A percentile compares a stretch with the other conserved stretches of the same genome.
Evolutionary conservation across 2,797 vertebrate species (phyloP).

Genomic region (Galaxias olidus): DNA sequence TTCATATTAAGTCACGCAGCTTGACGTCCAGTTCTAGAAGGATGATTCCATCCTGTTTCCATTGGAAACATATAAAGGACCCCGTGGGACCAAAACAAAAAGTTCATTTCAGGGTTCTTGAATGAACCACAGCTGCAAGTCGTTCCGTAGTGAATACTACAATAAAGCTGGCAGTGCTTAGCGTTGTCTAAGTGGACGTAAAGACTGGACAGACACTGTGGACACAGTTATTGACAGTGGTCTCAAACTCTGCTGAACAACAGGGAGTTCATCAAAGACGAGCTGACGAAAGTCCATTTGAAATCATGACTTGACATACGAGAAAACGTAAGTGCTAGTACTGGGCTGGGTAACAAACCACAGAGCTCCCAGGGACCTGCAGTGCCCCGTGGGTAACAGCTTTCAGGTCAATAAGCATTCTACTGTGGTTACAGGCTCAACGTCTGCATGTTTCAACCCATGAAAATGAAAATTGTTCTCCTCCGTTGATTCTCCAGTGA

Average conservation of each 20-base stretch:
- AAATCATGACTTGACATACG: too few relatives aligned
- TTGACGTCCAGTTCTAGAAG: conserved; percentile 3
- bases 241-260: too few relatives aligned
- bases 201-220: background rate
- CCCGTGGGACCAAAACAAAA: background rate
- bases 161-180: conserved; percentile 56
- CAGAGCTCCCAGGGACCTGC: too few relatives aligned
- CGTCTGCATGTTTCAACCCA: conserved; percentile 18
- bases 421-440: conserved; percentile 1
- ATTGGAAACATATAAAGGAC: background rate
- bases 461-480: background rate
- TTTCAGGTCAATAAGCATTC: background rate
- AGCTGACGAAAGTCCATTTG: too few relatives aligned
- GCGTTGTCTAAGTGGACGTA: conserved; percentile 29
- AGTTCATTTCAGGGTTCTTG: background rate
- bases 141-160: conserved; percentile 27
- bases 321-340: too few relatives aligned
- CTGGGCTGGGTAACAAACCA: too few relatives aligned
- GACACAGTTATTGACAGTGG: too few relatives aligned
- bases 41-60: background rate
- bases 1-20: background rate
- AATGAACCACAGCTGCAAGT: too few relatives aligned
- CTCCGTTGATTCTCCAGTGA: conserved; percentile 28
- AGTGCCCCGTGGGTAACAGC: too few relatives aligned
- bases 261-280: too few relatives aligned